Conservation (phyloP, 1,140 invertebrate genomes). For the Uloborus diversus region DNA sequence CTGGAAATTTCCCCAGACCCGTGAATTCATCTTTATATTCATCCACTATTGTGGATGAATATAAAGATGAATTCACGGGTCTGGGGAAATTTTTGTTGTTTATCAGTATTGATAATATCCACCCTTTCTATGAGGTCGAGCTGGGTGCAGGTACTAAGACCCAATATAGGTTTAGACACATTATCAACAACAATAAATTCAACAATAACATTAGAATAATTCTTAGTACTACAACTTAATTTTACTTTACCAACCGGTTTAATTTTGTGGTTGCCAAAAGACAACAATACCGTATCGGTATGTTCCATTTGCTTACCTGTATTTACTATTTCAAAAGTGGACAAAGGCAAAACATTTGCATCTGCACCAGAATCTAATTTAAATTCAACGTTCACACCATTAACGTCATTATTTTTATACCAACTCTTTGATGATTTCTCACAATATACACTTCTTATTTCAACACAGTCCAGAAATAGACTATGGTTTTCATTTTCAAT, state of each 20-base stretch:
- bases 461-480: not conserved
- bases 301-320: no score
- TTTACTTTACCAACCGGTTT: no score
- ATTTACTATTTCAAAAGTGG: no score
- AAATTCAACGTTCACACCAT: not conserved
- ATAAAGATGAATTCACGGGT: conserved; percentile 1
- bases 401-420: not conserved
- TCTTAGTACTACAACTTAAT: no score
- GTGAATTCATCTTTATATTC: conserved; percentile 5
- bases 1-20: not conserved
- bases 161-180: no score
- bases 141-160: not conserved
- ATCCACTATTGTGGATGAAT: no score
- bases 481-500: not conserved
- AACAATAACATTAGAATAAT: no score
- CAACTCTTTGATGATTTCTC: not conserved
- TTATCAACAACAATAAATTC: no score
- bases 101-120: no score
- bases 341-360: conserved; percentile 5
- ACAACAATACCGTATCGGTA: no score
- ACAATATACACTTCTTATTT: not conserved
- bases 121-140: not conserved
- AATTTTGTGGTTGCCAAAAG: no score
- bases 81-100: not conserved
- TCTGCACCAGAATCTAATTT: conserved; percentile 5